Percentiles rank a stretch among this genome's conserved stretches.
Evolutionary conservation across 2,113 vertebrate species (phyloP).

Genomic region (Mus pahari): DNA sequence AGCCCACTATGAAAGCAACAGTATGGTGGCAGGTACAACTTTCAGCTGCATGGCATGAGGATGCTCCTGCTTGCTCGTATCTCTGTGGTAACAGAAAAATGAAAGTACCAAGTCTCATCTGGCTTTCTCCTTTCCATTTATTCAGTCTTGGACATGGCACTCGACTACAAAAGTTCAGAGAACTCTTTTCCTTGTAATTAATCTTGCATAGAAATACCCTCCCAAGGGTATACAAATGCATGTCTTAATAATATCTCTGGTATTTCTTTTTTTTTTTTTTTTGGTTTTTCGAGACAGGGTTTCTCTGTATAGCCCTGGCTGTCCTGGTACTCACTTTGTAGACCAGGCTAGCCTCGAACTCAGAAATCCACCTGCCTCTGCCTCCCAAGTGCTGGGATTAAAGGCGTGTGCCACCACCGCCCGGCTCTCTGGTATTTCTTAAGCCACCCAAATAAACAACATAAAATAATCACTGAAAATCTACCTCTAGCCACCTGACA

Average conservation of each 20-base stretch:
- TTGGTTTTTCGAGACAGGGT: too few relatives aligned
- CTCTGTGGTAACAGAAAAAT: too few relatives aligned
- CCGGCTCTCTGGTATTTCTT: not conserved
- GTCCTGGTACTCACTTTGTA: too few relatives aligned
- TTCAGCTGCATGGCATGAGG: not conserved
- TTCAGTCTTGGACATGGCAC: not conserved
- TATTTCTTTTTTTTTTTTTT: too few relatives aligned
- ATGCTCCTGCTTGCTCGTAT: not conserved
- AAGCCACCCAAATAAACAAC: not conserved
- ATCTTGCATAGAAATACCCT: not conserved
- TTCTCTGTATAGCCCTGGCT: too few relatives aligned
- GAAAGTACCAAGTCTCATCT: not conserved
- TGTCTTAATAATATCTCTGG: not conserved
- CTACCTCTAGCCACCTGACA: too few relatives aligned
- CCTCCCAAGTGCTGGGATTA: too few relatives aligned
- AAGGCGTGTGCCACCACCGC: too few relatives aligned
- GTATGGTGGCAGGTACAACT: not conserved
- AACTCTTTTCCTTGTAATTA: not conserved
- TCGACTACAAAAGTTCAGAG: too few relatives aligned
- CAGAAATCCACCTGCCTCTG: too few relatives aligned
- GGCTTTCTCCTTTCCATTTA: not conserved
- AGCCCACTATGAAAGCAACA: not conserved
- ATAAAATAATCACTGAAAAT: not conserved
- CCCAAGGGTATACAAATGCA: not conserved
- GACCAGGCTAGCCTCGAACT: too few relatives aligned